phyloP scores from a whole-genome alignment of 2,113 vertebrate species.

The Odontophorus gujanensis region DNA sequence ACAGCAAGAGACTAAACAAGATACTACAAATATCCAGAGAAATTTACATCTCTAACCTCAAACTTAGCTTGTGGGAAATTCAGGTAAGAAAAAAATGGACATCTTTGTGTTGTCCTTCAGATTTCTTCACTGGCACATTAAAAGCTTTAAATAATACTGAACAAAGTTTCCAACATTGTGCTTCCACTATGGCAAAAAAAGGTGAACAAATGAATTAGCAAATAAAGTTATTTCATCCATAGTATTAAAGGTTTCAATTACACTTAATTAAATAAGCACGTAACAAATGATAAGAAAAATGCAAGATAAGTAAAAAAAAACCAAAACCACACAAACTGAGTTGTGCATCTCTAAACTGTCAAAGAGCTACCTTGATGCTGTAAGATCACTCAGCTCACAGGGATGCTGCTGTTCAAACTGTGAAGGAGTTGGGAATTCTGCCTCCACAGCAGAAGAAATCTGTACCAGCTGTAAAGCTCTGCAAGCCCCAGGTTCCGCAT shows the following conservation, averaged over 20 bases:
- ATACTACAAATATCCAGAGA: neutral
- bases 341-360: neutral
- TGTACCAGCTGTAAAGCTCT: neutral
- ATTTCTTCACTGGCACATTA: conserved; percentile 4
- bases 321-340: neutral
- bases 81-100: neutral
- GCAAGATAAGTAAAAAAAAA: neutral
- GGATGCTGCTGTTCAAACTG: neutral
- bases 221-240: neutral
- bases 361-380: neutral
- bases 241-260: neutral
- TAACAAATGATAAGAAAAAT: neutral
- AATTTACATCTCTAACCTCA: neutral
- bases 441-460: neutral
- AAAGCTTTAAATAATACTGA: conserved; percentile 44
- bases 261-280: neutral
- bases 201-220: neutral
- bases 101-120: neutral
- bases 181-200: conserved; percentile 29
- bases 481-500: accelerated
- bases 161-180: conserved; percentile 17
- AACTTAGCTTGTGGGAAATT: neutral
- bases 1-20: neutral
- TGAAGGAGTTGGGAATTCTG: neutral
- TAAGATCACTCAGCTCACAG: neutral